Evolutionary conservation across 2,888 invertebrate species (phyloP).

Genomic region (Lumbricus terrestris): DNA sequence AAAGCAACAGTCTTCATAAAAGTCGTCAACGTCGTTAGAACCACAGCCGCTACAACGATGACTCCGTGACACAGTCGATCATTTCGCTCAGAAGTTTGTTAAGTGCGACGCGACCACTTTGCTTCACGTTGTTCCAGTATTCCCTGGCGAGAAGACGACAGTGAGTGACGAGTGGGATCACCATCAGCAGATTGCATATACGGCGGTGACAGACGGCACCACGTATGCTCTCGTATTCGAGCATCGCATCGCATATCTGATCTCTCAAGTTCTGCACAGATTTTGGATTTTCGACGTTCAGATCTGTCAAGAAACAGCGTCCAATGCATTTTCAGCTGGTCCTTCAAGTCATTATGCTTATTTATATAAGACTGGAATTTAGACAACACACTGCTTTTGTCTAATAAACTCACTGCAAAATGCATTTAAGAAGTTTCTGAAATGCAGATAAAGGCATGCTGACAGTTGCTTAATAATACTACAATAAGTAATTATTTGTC

Average conservation of each 20-base stretch:
- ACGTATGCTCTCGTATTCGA: conserved; percentile 22
- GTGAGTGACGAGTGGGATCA: conserved; percentile 25
- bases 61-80: conserved; percentile 24
- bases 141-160: conserved; percentile 20
- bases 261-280: conserved; percentile 25
- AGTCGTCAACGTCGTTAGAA: background rate
- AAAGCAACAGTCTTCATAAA: background rate
- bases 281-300: conserved; percentile 17
- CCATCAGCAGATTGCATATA: conserved; percentile 24
- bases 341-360: background rate
- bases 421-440: background rate
- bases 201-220: conserved; percentile 18
- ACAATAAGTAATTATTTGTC: background rate
- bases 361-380: background rate
- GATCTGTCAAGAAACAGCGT: conserved; percentile 15
- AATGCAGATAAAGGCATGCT: background rate
- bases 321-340: background rate
- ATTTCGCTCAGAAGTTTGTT: conserved; percentile 29
- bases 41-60: conserved; percentile 3
- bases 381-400: background rate
- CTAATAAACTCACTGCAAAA: background rate
- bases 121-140: conserved; percentile 21
- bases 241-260: conserved; percentile 20
- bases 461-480: background rate
- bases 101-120: conserved; percentile 17